Base-by-base conservation (phyloP, 2,797 vertebrate species). In the Coregonus ussuriensis region DNA sequence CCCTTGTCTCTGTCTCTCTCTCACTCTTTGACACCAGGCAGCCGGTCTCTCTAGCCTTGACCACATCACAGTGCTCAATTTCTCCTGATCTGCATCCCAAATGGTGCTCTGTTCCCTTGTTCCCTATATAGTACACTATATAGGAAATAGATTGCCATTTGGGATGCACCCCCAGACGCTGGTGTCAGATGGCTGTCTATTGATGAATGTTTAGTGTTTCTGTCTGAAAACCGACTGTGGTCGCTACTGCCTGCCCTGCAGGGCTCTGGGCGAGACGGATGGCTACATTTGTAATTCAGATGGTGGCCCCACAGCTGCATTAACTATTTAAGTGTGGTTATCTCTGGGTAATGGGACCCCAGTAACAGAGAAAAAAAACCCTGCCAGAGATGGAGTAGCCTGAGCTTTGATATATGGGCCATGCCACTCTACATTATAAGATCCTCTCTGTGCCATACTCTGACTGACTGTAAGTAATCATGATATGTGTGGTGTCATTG, bases 291-390 rank as follows among this genome's bases (percentile, higher is more conserved):
- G 91, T 88, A 86, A 93, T 93, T 91, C 91, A 92, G 91, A 86
- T 63, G 87, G 88, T 87, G 81, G 75, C 77, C 85, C 85, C 81
- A 78, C 75, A 76, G 89, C 88, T 80, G 84, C 92, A 93, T 94
- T 94, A 94, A 93, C 91, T 94, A 94, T 94, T 94, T 83, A 94
- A 87, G 86, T 83, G 90, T 91, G 91, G 92, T 92, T 92, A 88
- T 91, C 91, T 88, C 81, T 76, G 81, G 88, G 88, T 91, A 92
- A 91, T 88, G 83, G 82, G 79, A 84, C 47, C 86, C 91, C 88
- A 84, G 85, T 76, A 88, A 87, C 86, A 84, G 21, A 25, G 74
- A 84, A 82, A 84, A 85, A 85, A 85, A 33, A 83, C 85, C 75
- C 73, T 81, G 74, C 13, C 18, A 80, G 78, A 84, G 82, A 81